A percentile compares a stretch with the other conserved stretches of the same genome.
Conservation (phyloP, 2,888 invertebrate species). For the Hydriomena furcata region DNA sequence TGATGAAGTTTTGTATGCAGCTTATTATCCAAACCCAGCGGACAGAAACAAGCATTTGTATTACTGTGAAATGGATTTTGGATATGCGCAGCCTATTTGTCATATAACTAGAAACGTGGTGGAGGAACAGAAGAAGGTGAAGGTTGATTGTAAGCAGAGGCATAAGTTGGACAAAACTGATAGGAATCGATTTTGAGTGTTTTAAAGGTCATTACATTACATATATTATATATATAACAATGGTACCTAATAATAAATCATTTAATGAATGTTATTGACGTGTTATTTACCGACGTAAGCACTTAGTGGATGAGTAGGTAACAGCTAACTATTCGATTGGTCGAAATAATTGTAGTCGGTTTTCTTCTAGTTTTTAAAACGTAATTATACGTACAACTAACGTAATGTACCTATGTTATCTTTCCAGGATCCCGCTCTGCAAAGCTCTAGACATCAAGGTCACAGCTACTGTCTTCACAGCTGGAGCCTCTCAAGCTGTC, state of each 20-base stretch:
- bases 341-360: no score
- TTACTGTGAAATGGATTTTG: slow-evolving; percentile 79
- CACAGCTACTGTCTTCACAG: slow-evolving; percentile 80
- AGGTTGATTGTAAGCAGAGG: slow-evolving; percentile 64
- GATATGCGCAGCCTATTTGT: slow-evolving; percentile 63
- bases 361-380: no score
- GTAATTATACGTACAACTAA: no score
- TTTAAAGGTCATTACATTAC: not conserved
- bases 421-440: slow-evolving; percentile 73
- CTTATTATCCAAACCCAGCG: slow-evolving; percentile 69
- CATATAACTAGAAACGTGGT: slow-evolving; percentile 64
- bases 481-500: slow-evolving; percentile 75
- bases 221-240: no score
- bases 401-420: not conserved
- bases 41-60: slow-evolving; percentile 80
- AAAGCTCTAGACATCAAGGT: slow-evolving; percentile 72
- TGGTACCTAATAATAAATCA: no score
- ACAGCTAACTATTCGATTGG: no score
- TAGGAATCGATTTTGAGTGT: slow-evolving; percentile 44
- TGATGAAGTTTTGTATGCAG: slow-evolving; percentile 58
- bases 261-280: no score
- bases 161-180: slow-evolving; percentile 64
- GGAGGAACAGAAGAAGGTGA: slow-evolving; percentile 46
- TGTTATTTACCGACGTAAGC: no score
- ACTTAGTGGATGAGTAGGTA: no score